Evolutionary conservation across 2,888 invertebrate genomes (phyloP), one percentile per base, ranked within the genome.

Genomic region (Digitonthophagus gazella): DNA sequence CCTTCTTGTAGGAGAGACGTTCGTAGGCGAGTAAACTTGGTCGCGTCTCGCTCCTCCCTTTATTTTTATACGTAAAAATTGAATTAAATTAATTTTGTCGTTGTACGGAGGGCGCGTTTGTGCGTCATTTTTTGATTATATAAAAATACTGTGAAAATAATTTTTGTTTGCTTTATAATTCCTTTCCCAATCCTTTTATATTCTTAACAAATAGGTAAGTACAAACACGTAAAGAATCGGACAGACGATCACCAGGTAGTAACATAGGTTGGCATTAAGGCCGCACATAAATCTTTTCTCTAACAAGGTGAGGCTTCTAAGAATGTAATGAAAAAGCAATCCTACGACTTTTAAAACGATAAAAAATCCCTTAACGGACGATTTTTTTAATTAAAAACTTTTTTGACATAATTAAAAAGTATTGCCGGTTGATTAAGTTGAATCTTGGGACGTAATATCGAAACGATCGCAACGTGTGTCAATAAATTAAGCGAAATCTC

Each of bases 101-200:
- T 61, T 61, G 61, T 61, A 61, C 61, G 61, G 20, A 61, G 20
- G n/a, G 20, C 18, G 19, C 61, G 20, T 20, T 61, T 61, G 61
- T 61, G 18, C 61, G 20, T 61, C 61, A 61, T 61, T 61, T 57
- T 61, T 61, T 61, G 61, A 61, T 61, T 61, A 61, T 61, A 61
- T 61, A 61, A 61, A 61, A 20, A 19, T 61, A 61, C 61, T 61
- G 20, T 61, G 61, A 61, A 61, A 61, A 61, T 19, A 19, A 61
- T 20, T 1, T 4, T 8, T 44, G 1, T 11, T 44, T 5, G 28
- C 11, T 1, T 44, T 44, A 44, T 44, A 8, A 8, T 44, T 44
- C 11, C 28, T 11, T n/a, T 8, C 28, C 6, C 11, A 44, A 1
- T 44, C 28, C 28, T 6, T 3, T 22, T 22, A 22, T 22, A 22